Evolutionary conservation across 2,888 invertebrate genomes (phyloP), one percentile per base, ranked within the genome.

Genomic region (Polydrusus cervinus): DNA sequence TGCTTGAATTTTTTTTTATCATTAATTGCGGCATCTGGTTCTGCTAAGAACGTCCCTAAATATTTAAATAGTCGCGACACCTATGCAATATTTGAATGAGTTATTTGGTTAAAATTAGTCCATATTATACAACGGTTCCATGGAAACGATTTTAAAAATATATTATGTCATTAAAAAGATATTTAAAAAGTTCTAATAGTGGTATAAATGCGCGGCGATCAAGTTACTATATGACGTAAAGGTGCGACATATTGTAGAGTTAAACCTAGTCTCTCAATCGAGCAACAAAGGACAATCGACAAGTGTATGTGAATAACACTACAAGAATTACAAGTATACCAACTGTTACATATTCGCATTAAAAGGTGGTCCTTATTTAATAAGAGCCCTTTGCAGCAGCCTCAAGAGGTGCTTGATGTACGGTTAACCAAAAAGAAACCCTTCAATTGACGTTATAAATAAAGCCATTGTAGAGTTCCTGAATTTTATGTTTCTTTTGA

Each of bases 301-400:
- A 66, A 43, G 72, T 66, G 64, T 45, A 43, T 57, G 60, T 78
- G 78, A 78, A 80, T 68, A 67, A 71, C 75, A 77, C 79, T 80
- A 72, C 71, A 80, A 71, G 72, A 81, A 73, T 60, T 60, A 51
- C 80, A 78, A 81, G 81, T 80, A 76, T 76, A 80, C 82, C 82
- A 82, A 82, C 82, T 82, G 82, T 82, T 82, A 81, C 81, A 79
- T 78, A 80, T 78, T 80, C 80, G 76, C 74, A 77, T 74, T 76
- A 76, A 80, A 79, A 78, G 79, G 79, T 81, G 75, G 78, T 74
- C 76, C 78, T 75, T 78, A 68, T 67, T 74, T 45, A 74, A 62
- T 67, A 64, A 74, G 62, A 64, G 74, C 47, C 55, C 67, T 69
- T 68, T 61, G 34, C 51, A 25, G 10, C 13, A 2, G 38, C 16